Base-by-base conservation (phyloP, 2,797 vertebrate species). In the Spea hammondii region DNA sequence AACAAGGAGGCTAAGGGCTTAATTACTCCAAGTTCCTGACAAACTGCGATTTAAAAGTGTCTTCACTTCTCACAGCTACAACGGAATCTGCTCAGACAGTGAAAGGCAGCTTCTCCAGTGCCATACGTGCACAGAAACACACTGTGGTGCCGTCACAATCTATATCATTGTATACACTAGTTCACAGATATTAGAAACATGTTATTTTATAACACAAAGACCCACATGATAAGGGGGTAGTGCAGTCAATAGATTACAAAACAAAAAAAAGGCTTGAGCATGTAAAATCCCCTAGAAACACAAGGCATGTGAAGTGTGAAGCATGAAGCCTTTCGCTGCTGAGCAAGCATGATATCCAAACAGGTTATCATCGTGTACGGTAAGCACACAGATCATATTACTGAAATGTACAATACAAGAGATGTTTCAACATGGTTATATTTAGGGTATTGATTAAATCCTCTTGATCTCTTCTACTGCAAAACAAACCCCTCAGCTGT, bases 401-500 rank as follows among this genome's bases (percentile, higher is more conserved):
- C 72, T 46, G 55, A 54, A 72, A 72, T 71, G 62, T 32, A 13
- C 50, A 67, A 79, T 45, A 55, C 13, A 65, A 79, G 54, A 50
- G 51, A 54, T 79, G 14, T 69, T 73, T 74, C 70, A 64, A 79
- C 71, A 54, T 66, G 13, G 70, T 72, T 79, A 68, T 62, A 60
- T 60, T 67, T 79, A 79, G 71, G 47, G 78, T 79, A 79, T 79
- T 74, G 65, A 74, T 79, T 79, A 53, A 47, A 70, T 68, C 71
- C 54, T 72, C 47, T 74, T 73, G 70, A 73, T 74, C 62, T 64
- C 65, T 73, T 79, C 69, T 69, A 74, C 71, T 46, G 78, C 71
- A 79, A 74, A 73, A 79, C 71, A 79, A 74, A 79, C 69, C 71
- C 60, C 71, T 79, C 78, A 74, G 78, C 71, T 79, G 70, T n/a